Evolutionary conservation across 2,113 vertebrate genomes (phyloP), one percentile per base, ranked within the genome.

Genomic region (Tragelaphus strepsiceros): DNA sequence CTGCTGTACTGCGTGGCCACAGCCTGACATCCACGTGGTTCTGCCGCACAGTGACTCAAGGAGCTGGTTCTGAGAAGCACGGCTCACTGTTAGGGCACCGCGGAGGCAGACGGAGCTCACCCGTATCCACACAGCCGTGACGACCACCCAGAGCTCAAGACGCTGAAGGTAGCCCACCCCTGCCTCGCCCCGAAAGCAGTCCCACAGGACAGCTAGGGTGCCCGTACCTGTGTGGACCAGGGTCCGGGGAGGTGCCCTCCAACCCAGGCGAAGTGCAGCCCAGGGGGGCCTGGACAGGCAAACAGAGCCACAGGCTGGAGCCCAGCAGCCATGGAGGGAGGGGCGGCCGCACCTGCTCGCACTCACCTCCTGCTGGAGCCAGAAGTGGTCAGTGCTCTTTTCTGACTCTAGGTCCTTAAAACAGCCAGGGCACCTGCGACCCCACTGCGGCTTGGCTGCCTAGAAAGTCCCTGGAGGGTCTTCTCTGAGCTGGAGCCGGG

Each of bases 121-220:
- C 58, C 3, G 10, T 7, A 39, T 21, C 39, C 51, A 12, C 51
- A 3, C 83, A 86, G 28, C 35, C 7, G 3, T 16, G 64, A 61
- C 0, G 0, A 15, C 32, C 0, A 0, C 39, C 74, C 10, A 5
- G 64, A 17, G 3, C 15, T 22, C 1, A 1, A 64, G 22, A 46
- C 1, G 21, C 59, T 9, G 58, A 56, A 15, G 46, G 56, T 46
- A 62, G 54, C 26, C n/a, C 26, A 17, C 67, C 71, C 35, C 5
- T 5, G 11, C 71, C 35, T 24, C 3, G 1, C 10, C 59, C 56
- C 3, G 0, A 51, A 56, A 58, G 74, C 71, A n/a, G 59, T 17
- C 77, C 56, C 86, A 30, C 12, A 12, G 39, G 62, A 71, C 6
- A 51, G 30, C 35, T 16, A 59, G 83, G 39, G 11, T 16, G 21